phyloP scores from a whole-genome alignment of 2,888 invertebrate genomes.

The Incurvaria masculella region DNA sequence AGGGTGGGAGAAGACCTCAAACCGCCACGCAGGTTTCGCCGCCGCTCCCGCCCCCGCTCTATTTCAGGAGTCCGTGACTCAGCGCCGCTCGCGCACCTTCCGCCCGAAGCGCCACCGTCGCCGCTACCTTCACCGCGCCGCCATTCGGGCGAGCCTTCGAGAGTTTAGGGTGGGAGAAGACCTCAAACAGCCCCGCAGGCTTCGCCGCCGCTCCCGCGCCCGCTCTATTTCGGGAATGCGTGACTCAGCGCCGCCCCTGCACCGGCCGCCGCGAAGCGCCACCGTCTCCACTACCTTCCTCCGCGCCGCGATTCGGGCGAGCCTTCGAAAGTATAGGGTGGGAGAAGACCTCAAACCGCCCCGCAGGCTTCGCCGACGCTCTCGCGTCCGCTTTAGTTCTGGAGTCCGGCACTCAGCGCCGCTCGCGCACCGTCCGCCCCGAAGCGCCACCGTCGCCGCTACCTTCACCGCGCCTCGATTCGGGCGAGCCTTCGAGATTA shows the following conservation, averaged over 20 bases:
- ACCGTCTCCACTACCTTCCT: neutral
- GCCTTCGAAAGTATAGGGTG: too few species aligned
- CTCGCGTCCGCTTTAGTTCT: slow-evolving; percentile 35
- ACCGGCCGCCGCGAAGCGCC: slow-evolving; percentile 22
- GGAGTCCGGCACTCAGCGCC: slow-evolving; percentile 44
- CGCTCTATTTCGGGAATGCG: slow-evolving; percentile 45
- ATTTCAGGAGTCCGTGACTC: slow-evolving; percentile 52
- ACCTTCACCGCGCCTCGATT: neutral
- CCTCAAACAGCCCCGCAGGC: slow-evolving; percentile 38
- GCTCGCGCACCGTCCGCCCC: slow-evolving; percentile 33
- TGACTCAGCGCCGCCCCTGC: slow-evolving; percentile 44
- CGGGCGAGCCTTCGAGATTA: too few species aligned
- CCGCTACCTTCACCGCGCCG: neutral
- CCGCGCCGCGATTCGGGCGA: too few species aligned
- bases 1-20: too few species aligned
- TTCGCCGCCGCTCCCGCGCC: slow-evolving; percentile 45
- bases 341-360: too few species aligned
- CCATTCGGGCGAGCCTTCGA: too few species aligned
- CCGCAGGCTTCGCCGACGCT: too few species aligned
- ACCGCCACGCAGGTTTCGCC: too few species aligned
- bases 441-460: slow-evolving; percentile 2
- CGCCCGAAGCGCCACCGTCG: slow-evolving; percentile 3
- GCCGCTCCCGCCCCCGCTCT: slow-evolving; percentile 32
- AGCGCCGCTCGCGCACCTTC: slow-evolving; percentile 36
- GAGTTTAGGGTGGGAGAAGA: too few species aligned